Percentiles rank a stretch among this genome's conserved stretches.
Evolutionary conservation across 2,113 vertebrate species (phyloP).

Genomic region (Carassius carassius): DNA sequence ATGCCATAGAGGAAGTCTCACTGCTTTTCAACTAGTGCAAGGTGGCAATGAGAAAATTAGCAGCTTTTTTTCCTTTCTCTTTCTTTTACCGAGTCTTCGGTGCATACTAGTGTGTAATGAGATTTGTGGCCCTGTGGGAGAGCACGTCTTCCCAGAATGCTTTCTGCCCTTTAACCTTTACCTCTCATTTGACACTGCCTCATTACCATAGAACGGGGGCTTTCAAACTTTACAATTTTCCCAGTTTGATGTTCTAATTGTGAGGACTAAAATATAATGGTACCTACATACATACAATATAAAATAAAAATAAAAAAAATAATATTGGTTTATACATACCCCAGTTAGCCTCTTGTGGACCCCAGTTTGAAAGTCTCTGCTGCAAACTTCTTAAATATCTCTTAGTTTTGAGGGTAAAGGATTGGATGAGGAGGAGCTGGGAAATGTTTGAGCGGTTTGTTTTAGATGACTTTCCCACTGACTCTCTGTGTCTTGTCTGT

Average conservation of each 20-base stretch:
- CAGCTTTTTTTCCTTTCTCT: too few species aligned
- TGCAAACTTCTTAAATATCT: too few species aligned
- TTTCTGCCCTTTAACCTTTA: constrained; percentile 5
- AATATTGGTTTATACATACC: too few species aligned
- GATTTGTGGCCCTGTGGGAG: too few species aligned
- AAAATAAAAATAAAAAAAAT: too few species aligned
- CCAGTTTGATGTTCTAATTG: background rate
- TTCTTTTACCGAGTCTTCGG: background rate
- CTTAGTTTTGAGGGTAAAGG: background rate
- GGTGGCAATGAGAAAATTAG: background rate
- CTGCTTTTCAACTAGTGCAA: background rate
- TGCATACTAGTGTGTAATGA: constrained; percentile 29
- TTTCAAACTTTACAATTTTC: background rate
- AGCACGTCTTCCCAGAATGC: too few species aligned
- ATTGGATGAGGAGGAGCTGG: constrained; percentile 37
- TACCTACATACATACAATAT: too few species aligned
- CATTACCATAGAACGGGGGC: background rate
- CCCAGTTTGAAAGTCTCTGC: too few species aligned
- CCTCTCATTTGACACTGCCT: background rate
- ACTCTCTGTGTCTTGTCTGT: constrained; percentile 8
- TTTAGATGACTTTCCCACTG: constrained; percentile 14
- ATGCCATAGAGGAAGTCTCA: background rate
- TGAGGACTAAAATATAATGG: too few species aligned
- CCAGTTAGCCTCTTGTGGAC: too few species aligned
- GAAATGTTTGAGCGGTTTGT: constrained; percentile 50